phyloP scores from a whole-genome alignment of 2,888 invertebrate species.

The Apodemia zela region DNA sequence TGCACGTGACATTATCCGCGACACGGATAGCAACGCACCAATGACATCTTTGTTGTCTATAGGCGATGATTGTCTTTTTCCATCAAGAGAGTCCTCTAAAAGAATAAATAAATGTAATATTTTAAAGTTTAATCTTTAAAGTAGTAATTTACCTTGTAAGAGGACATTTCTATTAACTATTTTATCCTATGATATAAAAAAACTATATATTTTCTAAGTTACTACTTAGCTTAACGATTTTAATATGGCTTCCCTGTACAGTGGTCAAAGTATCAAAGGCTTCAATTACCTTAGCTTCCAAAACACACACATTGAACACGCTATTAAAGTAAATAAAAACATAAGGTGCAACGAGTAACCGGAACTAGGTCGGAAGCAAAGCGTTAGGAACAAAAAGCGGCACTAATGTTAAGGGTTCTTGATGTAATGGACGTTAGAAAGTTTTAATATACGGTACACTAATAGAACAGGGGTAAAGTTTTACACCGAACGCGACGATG shows the following conservation, averaged over 20 bases:
- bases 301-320: slow-evolving; percentile 15
- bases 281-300: slow-evolving; percentile 12
- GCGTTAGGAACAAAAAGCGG: slow-evolving; percentile 37
- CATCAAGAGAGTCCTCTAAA: too few relatives aligned
- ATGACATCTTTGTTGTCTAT: too few relatives aligned
- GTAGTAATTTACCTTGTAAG: too few relatives aligned
- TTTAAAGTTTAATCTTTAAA: too few relatives aligned
- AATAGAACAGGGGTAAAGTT: slow-evolving; percentile 52
- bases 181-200: too few relatives aligned
- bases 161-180: too few relatives aligned
- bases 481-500: slow-evolving; percentile 30
- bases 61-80: too few relatives aligned
- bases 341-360: slow-evolving; percentile 24
- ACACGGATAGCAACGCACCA: too few relatives aligned
- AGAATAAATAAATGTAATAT: too few relatives aligned
- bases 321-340: slow-evolving; percentile 24
- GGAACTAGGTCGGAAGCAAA: slow-evolving; percentile 29
- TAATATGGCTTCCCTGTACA: not conserved
- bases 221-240: slow-evolving; percentile 5
- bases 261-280: slow-evolving; percentile 14
- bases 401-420: slow-evolving; percentile 42
- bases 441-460: slow-evolving; percentile 60
- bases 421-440: slow-evolving; percentile 58
- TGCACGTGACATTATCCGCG: too few relatives aligned
- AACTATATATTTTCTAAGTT: not conserved